These are phyloP conservation scores for Brotula barbata DNA, from an alignment of 2,797 vertebrate species.

Conservation along the genomic window DNA sequence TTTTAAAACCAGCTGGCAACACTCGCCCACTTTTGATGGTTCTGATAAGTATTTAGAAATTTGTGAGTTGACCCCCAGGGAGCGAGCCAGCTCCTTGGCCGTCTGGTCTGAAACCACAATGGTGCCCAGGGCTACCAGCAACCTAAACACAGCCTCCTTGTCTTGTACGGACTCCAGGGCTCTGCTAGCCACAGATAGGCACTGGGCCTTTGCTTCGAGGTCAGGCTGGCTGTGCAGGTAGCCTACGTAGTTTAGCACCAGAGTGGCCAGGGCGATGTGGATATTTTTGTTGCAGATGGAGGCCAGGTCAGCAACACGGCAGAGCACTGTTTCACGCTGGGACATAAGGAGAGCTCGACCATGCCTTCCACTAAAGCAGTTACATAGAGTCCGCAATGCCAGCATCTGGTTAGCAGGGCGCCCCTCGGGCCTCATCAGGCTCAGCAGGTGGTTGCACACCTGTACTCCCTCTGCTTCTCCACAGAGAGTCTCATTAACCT, in stretches of 20 bases:
- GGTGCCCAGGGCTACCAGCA: slow-evolving; percentile 96
- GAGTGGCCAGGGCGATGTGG: slow-evolving; percentile 92
- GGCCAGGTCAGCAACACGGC: slow-evolving; percentile 87
- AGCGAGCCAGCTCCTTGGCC: slow-evolving; percentile 92
- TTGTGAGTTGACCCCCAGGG: slow-evolving; percentile 91
- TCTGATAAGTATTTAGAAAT: slow-evolving; percentile 92
- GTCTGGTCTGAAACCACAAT: slow-evolving; percentile 88
- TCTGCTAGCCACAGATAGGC: slow-evolving; percentile 91
- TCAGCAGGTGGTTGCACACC: slow-evolving; percentile 90
- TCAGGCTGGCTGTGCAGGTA: slow-evolving; percentile 87
- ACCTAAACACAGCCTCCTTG: slow-evolving; percentile 95
- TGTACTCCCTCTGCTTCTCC: slow-evolving; percentile 87
- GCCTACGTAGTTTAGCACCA: slow-evolving; percentile 93
- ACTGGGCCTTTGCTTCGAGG: slow-evolving; percentile 96
- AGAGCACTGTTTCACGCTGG: slow-evolving; percentile 89
- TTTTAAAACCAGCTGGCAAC: slow-evolving; percentile 92
- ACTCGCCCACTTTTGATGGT: slow-evolving; percentile 93
- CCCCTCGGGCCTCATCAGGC: slow-evolving; percentile 87
- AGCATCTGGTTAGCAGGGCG: slow-evolving; percentile 95
- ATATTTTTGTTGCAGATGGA: slow-evolving; percentile 91
- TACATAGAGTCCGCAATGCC: slow-evolving; percentile 93
- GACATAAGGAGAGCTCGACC: slow-evolving; percentile 89
- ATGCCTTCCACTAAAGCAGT: slow-evolving; percentile 88
- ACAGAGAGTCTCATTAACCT: slow-evolving; percentile 91
- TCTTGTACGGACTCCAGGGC: slow-evolving; percentile 94